Base-by-base conservation (phyloP, 2,113 vertebrate genomes). In the Oncorhynchus tshawytscha region DNA sequence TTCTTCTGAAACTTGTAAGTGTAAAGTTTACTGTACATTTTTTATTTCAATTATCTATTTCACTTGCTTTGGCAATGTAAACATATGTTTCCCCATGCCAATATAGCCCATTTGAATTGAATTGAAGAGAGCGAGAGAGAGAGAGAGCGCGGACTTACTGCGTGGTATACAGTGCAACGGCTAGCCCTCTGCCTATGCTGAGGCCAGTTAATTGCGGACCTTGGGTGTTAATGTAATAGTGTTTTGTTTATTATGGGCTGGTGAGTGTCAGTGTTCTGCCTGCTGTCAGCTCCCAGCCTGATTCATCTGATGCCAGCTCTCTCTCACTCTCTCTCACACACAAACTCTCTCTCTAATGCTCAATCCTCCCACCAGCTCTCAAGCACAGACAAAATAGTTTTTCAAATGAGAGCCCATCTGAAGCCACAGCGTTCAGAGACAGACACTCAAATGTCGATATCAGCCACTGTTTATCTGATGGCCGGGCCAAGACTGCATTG, bases 221-320 rank as follows among this genome's bases (percentile, higher is more conserved):
- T 70, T 72, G 70, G 72, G 78, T 77, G 80, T 85, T 90, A 90
- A 92, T 91, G 82, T 82, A 84, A 90, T 86, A 88, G 81, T 89
- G 84, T 88, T 90, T 82, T 72, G 76, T 88, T 89, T 91, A 87
- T 88, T 88, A 83, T 71, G 75, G 75, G 69, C 79, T 71, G 2
- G 71, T 73, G 77, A 75, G 78, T 83, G 84, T 74, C 78, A 86
- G 74, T 54, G 81, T 39, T 25, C 74, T n/a, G 70, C 84, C 78
- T 75, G 76, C 76, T 81, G 70, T 71, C 71, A 29, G 67, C 73
- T 49, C 22, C 6, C 80, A 77, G 72, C 45, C 54, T 22, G 25
- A 64, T 18, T 64, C 39, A 82, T 77, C 67, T 29, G 22, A 24
- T 73, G 82, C 83, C 86, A 87, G 78, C 39, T 80, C 64, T 1